These are phyloP conservation scores for Hemibagrus wyckioides DNA, from an alignment of 2,113 vertebrate species.

Conservation along the genomic window DNA sequence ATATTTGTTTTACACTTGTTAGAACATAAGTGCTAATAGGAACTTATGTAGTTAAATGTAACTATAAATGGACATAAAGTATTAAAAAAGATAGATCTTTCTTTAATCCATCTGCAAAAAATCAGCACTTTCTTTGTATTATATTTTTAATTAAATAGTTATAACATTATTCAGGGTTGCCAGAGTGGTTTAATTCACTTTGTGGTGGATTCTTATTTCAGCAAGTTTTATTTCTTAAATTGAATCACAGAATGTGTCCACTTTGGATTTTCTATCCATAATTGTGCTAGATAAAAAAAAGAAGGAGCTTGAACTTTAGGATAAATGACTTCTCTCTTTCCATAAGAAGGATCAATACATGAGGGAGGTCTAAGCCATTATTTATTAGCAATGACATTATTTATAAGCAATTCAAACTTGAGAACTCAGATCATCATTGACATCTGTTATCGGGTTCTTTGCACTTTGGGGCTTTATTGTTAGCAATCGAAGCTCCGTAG, in stretches of 20 bases:
- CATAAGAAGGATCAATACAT: not conserved
- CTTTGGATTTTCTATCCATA: no score
- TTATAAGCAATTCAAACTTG: not conserved
- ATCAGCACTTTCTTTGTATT: no score
- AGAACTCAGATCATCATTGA: not conserved
- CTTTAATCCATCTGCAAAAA: no score
- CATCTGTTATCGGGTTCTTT: constrained; percentile 17
- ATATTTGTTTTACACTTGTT: not conserved
- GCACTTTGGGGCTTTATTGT: constrained; percentile 2
- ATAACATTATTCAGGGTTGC: no score
- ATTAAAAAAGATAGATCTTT: no score
- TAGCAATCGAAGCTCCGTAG: not conserved
- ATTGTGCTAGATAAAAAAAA: no score
- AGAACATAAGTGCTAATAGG: no score
- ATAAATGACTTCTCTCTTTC: not conserved
- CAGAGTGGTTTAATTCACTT: not conserved
- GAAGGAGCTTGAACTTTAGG: not conserved
- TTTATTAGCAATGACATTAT: not conserved
- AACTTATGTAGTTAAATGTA: no score
- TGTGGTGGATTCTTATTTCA: not conserved
- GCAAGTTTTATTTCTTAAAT: not conserved
- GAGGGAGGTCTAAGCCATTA: not conserved
- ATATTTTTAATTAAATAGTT: no score
- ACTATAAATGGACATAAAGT: no score
- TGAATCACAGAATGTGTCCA: not conserved